Evolutionary conservation across 2,113 vertebrate genomes (phyloP).

Genomic region (Dromaius novaehollandiae): DNA sequence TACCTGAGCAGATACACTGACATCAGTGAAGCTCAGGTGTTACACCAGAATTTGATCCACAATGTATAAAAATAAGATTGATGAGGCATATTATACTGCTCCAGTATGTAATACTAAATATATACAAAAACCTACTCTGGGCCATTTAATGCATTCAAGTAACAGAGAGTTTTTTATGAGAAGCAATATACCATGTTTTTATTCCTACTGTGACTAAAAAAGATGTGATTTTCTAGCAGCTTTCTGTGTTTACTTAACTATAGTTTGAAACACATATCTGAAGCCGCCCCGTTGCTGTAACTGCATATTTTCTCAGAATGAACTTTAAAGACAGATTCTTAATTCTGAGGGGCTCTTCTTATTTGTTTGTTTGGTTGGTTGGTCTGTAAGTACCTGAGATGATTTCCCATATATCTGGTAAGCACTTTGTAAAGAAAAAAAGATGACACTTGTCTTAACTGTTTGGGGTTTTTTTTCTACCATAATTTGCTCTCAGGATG

Average conservation of each 20-base stretch:
- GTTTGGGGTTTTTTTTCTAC: neutral
- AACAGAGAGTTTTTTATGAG: neutral
- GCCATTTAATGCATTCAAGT: neutral
- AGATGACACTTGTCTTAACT: neutral
- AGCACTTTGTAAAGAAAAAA: neutral
- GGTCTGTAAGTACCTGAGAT: neutral
- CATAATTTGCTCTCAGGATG: neutral
- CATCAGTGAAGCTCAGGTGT: neutral
- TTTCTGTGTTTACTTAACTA: neutral
- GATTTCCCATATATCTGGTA: neutral
- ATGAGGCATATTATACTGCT: neutral
- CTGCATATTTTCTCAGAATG: neutral
- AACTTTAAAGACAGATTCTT: neutral
- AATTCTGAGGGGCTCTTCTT: neutral
- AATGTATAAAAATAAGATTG: neutral
- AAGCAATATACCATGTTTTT: neutral
- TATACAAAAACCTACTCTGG: neutral
- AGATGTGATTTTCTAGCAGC: neutral
- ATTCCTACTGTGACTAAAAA: neutral
- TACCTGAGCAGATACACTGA: neutral
- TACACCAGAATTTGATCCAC: neutral
- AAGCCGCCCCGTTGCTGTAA: neutral
- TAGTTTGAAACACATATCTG: neutral
- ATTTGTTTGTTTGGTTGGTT: neutral
- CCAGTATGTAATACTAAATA: neutral